Evolutionary conservation across 2,888 invertebrate genomes (phyloP).

Genomic region (Habroteleia sp.): DNA sequence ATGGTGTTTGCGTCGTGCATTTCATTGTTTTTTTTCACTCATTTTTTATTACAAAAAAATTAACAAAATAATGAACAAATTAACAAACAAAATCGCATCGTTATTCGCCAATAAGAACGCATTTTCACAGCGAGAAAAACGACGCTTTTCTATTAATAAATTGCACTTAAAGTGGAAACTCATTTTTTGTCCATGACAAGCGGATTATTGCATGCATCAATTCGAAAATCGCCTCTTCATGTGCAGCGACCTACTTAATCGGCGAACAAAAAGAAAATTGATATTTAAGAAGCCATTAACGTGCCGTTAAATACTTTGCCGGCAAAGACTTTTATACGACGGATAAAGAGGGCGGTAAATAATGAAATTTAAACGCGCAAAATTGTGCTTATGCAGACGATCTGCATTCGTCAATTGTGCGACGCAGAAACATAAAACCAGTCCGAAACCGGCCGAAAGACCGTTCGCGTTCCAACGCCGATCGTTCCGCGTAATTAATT

Average conservation of each 20-base stretch:
- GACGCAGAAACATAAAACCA: no score
- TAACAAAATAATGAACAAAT: no score
- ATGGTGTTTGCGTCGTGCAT: no score
- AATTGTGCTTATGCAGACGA: slow-evolving; percentile 12
- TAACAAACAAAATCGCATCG: no score
- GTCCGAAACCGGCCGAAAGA: no score
- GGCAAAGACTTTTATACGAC: slow-evolving; percentile 13
- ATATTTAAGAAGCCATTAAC: slow-evolving; percentile 51
- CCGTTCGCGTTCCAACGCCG: no score
- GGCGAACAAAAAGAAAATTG: slow-evolving; percentile 45
- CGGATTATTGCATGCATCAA: slow-evolving; percentile 11
- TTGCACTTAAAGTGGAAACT: background rate
- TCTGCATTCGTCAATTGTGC: no score
- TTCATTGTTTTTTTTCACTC: no score
- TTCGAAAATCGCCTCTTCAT: slow-evolving; percentile 19
- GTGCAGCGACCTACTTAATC: slow-evolving; percentile 31
- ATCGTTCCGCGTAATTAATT: no score
- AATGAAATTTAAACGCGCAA: slow-evolving; percentile 22
- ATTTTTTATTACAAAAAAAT: no score
- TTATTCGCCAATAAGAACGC: no score
- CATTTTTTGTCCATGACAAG: background rate
- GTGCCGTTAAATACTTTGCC: slow-evolving; percentile 33
- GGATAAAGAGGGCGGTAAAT: slow-evolving; percentile 26
- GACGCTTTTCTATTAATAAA: background rate
- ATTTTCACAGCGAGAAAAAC: no score